Conservation (phyloP, 1,140 invertebrate species). For the Bactericera cockerelli region DNA sequence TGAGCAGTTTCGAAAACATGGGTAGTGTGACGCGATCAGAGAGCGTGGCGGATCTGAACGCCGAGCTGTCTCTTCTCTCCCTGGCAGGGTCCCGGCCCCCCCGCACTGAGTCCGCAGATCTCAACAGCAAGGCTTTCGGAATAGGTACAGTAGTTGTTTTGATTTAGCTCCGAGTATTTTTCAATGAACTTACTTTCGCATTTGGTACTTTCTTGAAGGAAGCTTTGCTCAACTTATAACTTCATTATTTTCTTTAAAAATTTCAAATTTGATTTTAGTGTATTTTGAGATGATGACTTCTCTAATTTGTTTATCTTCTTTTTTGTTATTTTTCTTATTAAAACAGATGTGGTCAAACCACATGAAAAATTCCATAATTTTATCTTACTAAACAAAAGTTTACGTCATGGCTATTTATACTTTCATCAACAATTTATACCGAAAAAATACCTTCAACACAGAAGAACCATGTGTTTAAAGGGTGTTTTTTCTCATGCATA, state of each 20-base stretch:
- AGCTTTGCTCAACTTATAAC: not conserved
- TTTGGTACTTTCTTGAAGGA: not conserved
- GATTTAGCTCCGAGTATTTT: not conserved
- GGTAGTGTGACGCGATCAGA: constrained; percentile 46
- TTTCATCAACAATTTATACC: too few species aligned
- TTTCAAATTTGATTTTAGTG: not conserved
- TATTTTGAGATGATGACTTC: too few species aligned
- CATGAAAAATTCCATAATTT: too few species aligned
- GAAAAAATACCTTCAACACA: too few species aligned
- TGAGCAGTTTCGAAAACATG: constrained; percentile 59
- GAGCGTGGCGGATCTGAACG: constrained; percentile 64
- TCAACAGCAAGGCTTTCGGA: constrained; percentile 49
- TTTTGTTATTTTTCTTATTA: too few species aligned
- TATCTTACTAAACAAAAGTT: too few species aligned
- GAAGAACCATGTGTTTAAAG: too few species aligned
- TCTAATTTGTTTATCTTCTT: too few species aligned
- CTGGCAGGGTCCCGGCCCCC: constrained; percentile 29
- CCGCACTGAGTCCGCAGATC: constrained; percentile 28
- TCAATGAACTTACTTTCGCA: not conserved
- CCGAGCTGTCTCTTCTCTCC: constrained; percentile 28
- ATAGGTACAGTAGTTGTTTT: constrained; percentile 37
- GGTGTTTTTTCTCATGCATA: too few species aligned
- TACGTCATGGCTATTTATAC: too few species aligned
- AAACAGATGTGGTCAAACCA: too few species aligned
- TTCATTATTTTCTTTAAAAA: not conserved